Percentiles rank a stretch among this genome's conserved stretches.
These are phyloP conservation scores for Latrodectus hesperus DNA, from an alignment of 2,888 invertebrate genomes.

Conservation along the genomic window DNA sequence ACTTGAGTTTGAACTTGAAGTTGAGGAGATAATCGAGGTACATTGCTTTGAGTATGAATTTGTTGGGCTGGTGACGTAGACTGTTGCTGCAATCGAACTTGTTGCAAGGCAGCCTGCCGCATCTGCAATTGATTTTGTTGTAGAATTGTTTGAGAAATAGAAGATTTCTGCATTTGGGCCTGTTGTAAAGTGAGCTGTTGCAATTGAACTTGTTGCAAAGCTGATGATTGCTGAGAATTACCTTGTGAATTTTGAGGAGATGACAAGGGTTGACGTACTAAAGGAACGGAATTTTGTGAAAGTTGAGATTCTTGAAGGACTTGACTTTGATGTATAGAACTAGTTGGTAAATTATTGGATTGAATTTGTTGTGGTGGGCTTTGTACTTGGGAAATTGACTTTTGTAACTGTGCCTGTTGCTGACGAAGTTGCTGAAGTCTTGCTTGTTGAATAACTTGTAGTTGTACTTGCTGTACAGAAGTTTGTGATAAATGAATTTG, in stretches of 20 bases:
- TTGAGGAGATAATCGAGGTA: constrained; percentile 31
- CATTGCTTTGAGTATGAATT: constrained; percentile 30
- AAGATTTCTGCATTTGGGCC: constrained; percentile 37
- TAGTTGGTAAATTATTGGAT: not conserved
- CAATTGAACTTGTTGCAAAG: constrained; percentile 53
- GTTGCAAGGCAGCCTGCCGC: constrained; percentile 55
- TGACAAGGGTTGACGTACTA: constrained; percentile 17
- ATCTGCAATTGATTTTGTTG: constrained; percentile 56
- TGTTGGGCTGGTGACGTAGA: constrained; percentile 31
- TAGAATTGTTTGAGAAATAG: constrained; percentile 28
- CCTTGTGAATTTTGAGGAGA: constrained; percentile 31
- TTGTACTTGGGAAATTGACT: constrained; percentile 51
- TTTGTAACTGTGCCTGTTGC: constrained; percentile 56
- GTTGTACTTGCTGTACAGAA: constrained; percentile 52
- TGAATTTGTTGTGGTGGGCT: constrained; percentile 21
- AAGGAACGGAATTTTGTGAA: constrained; percentile 8
- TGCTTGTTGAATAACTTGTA: constrained; percentile 63
- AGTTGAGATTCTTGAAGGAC: constrained; percentile 17
- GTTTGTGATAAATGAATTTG: constrained; percentile 54
- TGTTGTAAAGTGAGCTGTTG: constrained; percentile 51
- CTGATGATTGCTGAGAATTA: constrained; percentile 28
- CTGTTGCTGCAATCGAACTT: constrained; percentile 52
- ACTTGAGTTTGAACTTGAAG: constrained; percentile 47
- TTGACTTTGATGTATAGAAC: constrained; percentile 28
- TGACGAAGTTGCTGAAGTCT: constrained; percentile 49